These are phyloP conservation scores for Laothoe populi DNA, from an alignment of 2,888 invertebrate genomes.

Conservation along the genomic window DNA sequence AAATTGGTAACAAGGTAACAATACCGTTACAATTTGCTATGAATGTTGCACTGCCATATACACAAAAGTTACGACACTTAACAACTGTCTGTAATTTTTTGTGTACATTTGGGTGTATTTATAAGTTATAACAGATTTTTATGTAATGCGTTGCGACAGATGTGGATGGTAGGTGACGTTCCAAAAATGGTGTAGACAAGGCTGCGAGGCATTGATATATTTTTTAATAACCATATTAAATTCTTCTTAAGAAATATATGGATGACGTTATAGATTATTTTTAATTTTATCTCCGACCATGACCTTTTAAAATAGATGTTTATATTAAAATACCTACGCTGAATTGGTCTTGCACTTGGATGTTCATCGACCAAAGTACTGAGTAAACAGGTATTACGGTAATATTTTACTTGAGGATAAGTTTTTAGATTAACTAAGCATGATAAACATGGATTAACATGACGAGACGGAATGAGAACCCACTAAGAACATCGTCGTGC, in stretches of 20 bases:
- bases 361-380: background rate
- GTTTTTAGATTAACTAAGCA: constrained; percentile 12
- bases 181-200: constrained; percentile 22
- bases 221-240: background rate
- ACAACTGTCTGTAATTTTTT: constrained; percentile 9
- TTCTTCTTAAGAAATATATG: background rate
- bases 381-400: background rate
- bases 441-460: constrained; percentile 13
- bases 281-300: background rate
- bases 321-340: background rate
- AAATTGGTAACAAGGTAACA: background rate
- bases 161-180: constrained; percentile 11
- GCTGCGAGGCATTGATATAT: constrained; percentile 3
- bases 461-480: background rate
- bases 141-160: constrained; percentile 22
- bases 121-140: constrained; percentile 21
- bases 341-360: background rate
- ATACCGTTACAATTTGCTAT: constrained; percentile 7
- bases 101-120: constrained; percentile 2
- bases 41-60: background rate
- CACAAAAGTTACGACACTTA: background rate
- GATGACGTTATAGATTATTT: background rate
- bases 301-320: constrained; percentile 1
- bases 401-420: constrained; percentile 2
- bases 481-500: background rate